phyloP scores from a whole-genome alignment of 2,797 vertebrate species.

The Channa striata region DNA sequence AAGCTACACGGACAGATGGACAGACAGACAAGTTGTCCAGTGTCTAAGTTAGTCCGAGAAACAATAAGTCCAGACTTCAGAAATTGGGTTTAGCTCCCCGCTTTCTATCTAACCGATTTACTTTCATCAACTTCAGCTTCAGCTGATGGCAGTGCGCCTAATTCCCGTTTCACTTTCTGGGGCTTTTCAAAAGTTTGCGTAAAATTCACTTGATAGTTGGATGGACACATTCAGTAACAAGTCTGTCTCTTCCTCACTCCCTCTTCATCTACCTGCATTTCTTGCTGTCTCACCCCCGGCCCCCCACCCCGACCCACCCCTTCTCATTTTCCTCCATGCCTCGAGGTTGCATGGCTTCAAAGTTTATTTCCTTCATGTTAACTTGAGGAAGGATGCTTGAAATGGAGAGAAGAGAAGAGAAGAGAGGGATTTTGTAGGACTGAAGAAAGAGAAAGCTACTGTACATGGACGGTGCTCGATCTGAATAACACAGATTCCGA shows the following conservation, averaged over 20 bases:
- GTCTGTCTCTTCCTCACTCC: slow-evolving; percentile 48
- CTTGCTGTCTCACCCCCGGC: slow-evolving; percentile 45
- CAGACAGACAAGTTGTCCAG: slow-evolving; percentile 41
- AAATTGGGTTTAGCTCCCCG: slow-evolving; percentile 1
- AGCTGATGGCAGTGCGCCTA: slow-evolving; percentile 47
- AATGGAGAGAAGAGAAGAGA: slow-evolving; percentile 64
- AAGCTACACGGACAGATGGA: slow-evolving; percentile 44
- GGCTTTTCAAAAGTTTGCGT: slow-evolving; percentile 73
- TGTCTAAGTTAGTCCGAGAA: slow-evolving; percentile 23
- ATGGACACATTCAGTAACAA: slow-evolving; percentile 59
- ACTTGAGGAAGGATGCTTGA: slow-evolving; percentile 66
- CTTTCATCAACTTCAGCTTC: slow-evolving; percentile 47
- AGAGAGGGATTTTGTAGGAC: slow-evolving; percentile 8
- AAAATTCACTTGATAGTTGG: slow-evolving; percentile 75
- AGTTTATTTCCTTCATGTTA: slow-evolving; percentile 79
- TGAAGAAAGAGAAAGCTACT: slow-evolving; percentile 19
- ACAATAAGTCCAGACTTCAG: not conserved
- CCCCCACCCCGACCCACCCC: slow-evolving; percentile 38
- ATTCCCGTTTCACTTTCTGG: slow-evolving; percentile 68
- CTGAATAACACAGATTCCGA: slow-evolving; percentile 22
- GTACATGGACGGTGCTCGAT: not conserved
- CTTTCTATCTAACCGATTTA: slow-evolving; percentile 38
- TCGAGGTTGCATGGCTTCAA: slow-evolving; percentile 85
- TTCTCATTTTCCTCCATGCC: slow-evolving; percentile 76
- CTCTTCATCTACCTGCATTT: slow-evolving; percentile 53